These are phyloP conservation scores for Otis tarda DNA, from an alignment of 2,113 vertebrate genomes.

Conservation along the genomic window DNA sequence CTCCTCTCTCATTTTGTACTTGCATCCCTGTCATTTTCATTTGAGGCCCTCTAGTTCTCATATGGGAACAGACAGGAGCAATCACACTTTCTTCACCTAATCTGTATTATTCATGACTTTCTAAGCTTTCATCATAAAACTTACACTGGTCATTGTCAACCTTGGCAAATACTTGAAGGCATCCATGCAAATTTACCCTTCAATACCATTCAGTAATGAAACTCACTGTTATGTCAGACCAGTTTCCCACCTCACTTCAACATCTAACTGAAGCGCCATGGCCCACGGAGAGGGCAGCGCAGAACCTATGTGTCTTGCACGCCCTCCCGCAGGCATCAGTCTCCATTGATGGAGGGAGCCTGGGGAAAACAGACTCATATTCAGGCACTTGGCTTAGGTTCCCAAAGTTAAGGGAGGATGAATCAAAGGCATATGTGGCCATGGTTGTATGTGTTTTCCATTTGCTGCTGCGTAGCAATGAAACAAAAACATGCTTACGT, in stretches of 20 bases:
- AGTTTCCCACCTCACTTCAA: not conserved
- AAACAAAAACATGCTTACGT: not conserved
- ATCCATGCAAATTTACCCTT: not conserved
- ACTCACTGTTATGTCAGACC: not conserved
- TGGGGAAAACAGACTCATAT: not conserved
- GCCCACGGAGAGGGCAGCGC: not conserved
- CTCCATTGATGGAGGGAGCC: not conserved
- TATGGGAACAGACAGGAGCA: not conserved
- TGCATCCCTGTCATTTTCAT: not conserved
- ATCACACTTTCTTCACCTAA: not conserved
- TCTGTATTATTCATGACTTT: not conserved
- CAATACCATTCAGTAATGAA: not conserved
- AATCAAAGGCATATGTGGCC: not conserved
- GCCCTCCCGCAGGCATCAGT: not conserved
- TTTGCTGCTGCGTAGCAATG: not conserved
- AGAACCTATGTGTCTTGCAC: fast-evolving
- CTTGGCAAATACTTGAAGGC: not conserved
- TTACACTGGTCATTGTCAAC: not conserved
- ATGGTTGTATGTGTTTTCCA: not conserved
- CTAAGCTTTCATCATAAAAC: not conserved
- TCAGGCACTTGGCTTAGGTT: not conserved
- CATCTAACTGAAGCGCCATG: fast-evolving
- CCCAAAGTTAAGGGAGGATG: not conserved
- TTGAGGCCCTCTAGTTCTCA: not conserved
- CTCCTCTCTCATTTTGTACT: not conserved